Conservation (phyloP, 30 jellyfish, hydroid and myxozoan species). For the Rhopilema esculentum region DNA sequence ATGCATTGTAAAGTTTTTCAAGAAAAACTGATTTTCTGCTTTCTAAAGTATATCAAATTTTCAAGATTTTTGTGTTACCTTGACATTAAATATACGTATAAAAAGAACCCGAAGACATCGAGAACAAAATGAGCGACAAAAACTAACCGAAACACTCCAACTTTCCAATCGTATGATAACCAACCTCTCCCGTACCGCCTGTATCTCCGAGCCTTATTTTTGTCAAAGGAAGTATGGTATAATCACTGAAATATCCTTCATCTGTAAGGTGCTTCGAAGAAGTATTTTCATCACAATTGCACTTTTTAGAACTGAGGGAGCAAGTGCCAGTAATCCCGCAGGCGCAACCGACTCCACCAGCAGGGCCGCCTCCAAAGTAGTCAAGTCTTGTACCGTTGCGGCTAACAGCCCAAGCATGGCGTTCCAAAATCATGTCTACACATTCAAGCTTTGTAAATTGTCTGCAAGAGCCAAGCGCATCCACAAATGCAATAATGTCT, state of each 20-base stretch:
- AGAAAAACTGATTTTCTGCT: too few species aligned
- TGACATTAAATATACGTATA: too few species aligned
- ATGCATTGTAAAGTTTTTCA: too few species aligned
- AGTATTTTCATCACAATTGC: conserved; percentile 68
- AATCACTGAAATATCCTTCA: conserved; percentile 55
- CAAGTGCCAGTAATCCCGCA: conserved; percentile 66
- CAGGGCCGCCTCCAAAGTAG: conserved; percentile 51
- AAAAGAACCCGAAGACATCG: too few species aligned
- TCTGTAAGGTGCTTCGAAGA: neutral
- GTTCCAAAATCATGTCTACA: neutral
- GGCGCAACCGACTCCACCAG: conserved; percentile 60
- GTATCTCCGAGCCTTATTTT: conserved; percentile 46
- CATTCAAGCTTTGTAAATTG: conserved; percentile 42
- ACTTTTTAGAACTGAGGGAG: neutral
- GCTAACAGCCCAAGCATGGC: conserved; percentile 6
- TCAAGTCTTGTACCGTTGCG: conserved; percentile 16
- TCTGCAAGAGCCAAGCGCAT: conserved; percentile 26
- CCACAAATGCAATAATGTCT: conserved; percentile 35
- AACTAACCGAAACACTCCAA: conserved; percentile 52
- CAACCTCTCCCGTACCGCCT: conserved; percentile 33
- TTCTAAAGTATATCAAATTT: too few species aligned
- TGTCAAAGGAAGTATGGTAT: conserved; percentile 46
- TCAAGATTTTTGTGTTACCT: too few species aligned
- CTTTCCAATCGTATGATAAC: conserved; percentile 39
- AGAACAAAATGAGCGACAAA: too few species aligned